Conservation (phyloP, 2,113 vertebrate genomes). For the Limnothrissa miodon region DNA sequence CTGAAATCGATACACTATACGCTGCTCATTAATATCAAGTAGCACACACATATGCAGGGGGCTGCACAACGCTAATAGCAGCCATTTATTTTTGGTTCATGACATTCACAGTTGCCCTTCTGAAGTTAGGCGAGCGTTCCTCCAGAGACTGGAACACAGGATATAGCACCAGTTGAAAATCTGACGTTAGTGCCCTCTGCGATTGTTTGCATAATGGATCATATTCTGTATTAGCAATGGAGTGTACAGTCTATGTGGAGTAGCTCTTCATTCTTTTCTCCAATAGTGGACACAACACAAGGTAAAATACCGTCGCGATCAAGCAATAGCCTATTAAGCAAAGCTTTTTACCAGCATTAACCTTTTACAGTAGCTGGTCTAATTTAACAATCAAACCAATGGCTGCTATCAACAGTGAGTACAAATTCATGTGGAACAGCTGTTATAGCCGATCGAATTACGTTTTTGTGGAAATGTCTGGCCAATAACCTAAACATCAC, state of each 20-base stretch:
- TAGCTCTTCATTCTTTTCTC: background rate
- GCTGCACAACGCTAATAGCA: slow-evolving; percentile 23
- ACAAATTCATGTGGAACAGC: background rate
- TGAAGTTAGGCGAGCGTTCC: slow-evolving; percentile 14
- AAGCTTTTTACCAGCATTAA: background rate
- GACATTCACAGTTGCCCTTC: slow-evolving; percentile 64
- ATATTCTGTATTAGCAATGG: background rate
- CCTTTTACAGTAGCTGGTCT: background rate
- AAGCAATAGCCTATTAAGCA: background rate
- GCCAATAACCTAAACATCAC: too few species aligned
- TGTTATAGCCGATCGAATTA: background rate
- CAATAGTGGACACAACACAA: background rate
- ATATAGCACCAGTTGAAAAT: slow-evolving; percentile 7
- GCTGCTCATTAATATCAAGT: background rate
- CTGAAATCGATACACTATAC: background rate
- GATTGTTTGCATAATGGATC: background rate
- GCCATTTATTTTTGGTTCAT: slow-evolving; percentile 74
- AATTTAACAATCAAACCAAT: background rate
- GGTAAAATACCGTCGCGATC: background rate
- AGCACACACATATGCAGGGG: background rate
- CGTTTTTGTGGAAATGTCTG: background rate
- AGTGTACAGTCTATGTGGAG: background rate
- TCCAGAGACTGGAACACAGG: background rate
- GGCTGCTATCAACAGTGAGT: background rate
- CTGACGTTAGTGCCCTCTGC: background rate